Evolutionary conservation across 1,140 invertebrate genomes (phyloP), one percentile per base, ranked within the genome.

Genomic region (Adoxophyes honmai): DNA sequence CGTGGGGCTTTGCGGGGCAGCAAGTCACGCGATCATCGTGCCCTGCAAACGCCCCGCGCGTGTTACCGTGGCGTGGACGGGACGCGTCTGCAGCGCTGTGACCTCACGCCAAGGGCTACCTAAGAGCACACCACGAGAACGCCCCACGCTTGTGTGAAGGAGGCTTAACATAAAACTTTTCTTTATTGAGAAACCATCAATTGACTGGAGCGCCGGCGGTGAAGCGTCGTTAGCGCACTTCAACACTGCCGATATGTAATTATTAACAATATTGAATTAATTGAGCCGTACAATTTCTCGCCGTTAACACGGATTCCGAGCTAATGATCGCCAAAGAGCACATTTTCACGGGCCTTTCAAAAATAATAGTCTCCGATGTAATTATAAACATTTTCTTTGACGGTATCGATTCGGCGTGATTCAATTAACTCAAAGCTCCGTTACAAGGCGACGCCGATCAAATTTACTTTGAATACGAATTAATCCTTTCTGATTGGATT

Each of bases 371-470:
- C n/a, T n/a, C n/a, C 21, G 21, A 3, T 10, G n/a, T 21, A 44
- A 44, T 44, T 11, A 44, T 44, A 18, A 39, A 44, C 8, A 44
- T 44, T 28, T 44, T 44, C 39, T 44, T 44, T 44, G 39, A 21
- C n/a, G 39, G 1, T 21, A 18, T 18, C 39, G 10, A 44, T 15
- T 18, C n/a, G 15, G 15, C 9, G n/a, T 7, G 18, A 44, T 10
- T 18, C 9, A 44, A 21, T 44, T 21, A 44, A 44, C 39, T 44
- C 39, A 3, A 16, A 9, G 39, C 6, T 10, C 39, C 39, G 39
- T 44, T 21, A 9, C 21, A 28, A 28, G 10, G 16, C 11, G 13
- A 42, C 39, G 16, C 18, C 39, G 6, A 21, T 44, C 5, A 44
- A 21, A 44, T 21, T 21, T 44, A 15, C 7, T 10, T 13, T 39